Evolutionary conservation across 2,113 vertebrate genomes (phyloP).

Genomic region (Ornithorhynchus anatinus): DNA sequence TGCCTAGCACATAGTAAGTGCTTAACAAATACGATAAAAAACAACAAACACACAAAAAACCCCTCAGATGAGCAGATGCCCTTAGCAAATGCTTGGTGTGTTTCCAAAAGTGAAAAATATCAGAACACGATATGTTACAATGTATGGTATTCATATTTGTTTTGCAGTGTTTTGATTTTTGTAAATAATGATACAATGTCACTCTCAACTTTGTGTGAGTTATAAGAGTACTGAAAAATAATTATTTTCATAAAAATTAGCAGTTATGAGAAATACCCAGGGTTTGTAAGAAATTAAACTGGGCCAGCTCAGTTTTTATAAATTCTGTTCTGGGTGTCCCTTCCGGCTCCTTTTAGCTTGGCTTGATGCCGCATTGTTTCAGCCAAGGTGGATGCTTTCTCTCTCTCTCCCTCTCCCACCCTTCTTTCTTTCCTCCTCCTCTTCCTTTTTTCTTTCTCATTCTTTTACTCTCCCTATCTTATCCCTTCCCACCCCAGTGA

Average conservation of each 20-base stretch:
- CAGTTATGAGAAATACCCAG: neutral
- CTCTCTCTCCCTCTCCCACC: too few relatives aligned
- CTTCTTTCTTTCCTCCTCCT: neutral
- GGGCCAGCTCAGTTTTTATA: neutral
- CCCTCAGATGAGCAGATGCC: neutral
- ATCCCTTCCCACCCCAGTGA: conserved; percentile 7
- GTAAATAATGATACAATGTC: too few relatives aligned
- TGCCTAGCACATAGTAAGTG: too few relatives aligned
- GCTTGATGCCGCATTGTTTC: too few relatives aligned
- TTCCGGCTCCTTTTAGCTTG: too few relatives aligned
- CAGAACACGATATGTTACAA: neutral
- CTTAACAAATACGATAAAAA: too few relatives aligned
- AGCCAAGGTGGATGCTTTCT: too few relatives aligned
- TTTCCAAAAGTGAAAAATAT: too few relatives aligned
- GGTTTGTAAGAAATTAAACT: neutral
- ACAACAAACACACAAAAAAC: neutral
- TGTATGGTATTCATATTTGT: neutral
- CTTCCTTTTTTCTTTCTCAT: neutral
- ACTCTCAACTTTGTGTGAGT: too few relatives aligned
- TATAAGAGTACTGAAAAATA: too few relatives aligned
- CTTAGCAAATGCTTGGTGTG: neutral
- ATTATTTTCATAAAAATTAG: conserved; percentile 6
- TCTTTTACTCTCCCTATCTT: neutral
- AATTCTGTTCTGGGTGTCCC: neutral
- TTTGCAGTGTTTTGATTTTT: neutral